A percentile compares a stretch with the other conserved stretches of the same genome.
Conservation (phyloP, 2,797 vertebrate genomes). For the Tamandua tetradactyla region DNA sequence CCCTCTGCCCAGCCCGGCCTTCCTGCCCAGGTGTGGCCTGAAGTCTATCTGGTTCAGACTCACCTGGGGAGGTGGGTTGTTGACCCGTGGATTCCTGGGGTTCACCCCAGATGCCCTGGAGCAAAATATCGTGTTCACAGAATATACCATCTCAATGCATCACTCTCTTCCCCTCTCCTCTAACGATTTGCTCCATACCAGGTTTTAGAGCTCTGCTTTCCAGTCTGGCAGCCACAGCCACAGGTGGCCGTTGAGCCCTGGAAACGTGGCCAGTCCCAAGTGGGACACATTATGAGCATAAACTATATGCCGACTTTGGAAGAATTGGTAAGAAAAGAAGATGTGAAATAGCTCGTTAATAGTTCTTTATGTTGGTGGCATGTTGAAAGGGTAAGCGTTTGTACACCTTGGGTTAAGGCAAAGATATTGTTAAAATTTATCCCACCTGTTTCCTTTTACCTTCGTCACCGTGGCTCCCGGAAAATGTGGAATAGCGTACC, state of each 20-base stretch:
- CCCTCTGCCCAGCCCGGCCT: background rate
- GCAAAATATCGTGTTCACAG: background rate
- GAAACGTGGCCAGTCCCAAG: fast-evolving
- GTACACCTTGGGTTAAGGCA: background rate
- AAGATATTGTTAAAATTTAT: background rate
- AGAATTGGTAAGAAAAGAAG: background rate
- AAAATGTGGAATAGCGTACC: background rate
- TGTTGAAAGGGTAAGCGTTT: background rate
- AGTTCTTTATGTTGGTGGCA: background rate
- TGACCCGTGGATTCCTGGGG: background rate
- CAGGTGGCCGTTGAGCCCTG: too few species aligned
- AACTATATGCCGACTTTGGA: background rate
- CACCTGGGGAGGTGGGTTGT: background rate
- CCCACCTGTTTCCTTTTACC: background rate
- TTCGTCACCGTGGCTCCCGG: background rate
- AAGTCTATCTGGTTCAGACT: background rate
- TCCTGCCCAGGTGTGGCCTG: fast-evolving
- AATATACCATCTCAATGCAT: too few species aligned
- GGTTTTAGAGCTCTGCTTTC: background rate
- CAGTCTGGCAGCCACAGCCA: background rate
- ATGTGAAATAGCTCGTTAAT: background rate
- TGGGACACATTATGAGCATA: too few species aligned
- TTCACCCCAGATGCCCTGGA: background rate
- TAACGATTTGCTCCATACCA: too few species aligned
- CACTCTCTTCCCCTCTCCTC: background rate